Evolutionary conservation across 2,113 vertebrate species (phyloP).

Genomic region (Nannospalax galili): DNA sequence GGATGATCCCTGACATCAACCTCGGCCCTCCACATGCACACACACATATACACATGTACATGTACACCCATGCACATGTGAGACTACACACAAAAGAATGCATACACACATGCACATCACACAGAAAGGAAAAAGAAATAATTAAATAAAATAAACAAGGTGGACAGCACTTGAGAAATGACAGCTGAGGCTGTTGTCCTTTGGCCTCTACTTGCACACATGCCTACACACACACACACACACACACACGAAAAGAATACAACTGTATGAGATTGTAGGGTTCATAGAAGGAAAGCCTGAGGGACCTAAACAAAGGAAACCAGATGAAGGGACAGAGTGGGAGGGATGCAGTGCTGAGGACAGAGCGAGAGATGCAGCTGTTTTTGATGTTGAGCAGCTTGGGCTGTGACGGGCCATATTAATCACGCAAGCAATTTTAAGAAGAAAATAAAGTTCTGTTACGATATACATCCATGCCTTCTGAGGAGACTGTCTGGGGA

Average conservation of each 20-base stretch:
- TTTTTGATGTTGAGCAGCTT: constrained; percentile 79
- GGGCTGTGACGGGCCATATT: constrained; percentile 72
- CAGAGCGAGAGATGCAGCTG: constrained; percentile 41
- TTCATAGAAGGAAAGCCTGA: neutral
- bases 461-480: constrained; percentile 57
- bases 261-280: neutral
- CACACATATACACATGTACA: neutral
- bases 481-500: constrained; percentile 69
- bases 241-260: neutral
- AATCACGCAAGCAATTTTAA: constrained; percentile 81
- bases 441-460: constrained; percentile 82
- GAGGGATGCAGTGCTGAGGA: neutral
- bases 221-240: no score
- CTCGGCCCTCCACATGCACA: neutral
- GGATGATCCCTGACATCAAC: neutral
- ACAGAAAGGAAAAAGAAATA: neutral
- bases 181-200: neutral
- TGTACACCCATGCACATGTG: neutral
- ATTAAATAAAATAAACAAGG: neutral
- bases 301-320: constrained; percentile 32
- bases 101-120: neutral
- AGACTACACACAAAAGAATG: neutral
- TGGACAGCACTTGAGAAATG: neutral
- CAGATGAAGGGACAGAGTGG: neutral
- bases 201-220: neutral